These are phyloP conservation scores for Sterrhoptilus dennistouni DNA, from an alignment of 2,113 vertebrate species.

Conservation along the genomic window DNA sequence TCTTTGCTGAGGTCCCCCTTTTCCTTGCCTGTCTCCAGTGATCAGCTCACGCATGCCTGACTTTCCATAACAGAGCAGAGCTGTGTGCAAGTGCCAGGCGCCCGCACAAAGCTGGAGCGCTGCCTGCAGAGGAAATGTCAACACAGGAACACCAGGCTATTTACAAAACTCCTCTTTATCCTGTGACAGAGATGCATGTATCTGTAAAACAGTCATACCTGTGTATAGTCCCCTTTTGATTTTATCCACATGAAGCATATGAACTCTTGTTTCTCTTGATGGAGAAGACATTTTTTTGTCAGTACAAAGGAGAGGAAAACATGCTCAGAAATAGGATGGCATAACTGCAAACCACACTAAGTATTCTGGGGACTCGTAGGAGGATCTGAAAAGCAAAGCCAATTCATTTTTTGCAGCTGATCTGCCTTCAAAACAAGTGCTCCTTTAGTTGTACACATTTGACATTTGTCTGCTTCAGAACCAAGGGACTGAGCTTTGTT, in stretches of 20 bases:
- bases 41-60: conserved; percentile 66
- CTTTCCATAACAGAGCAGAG: conserved; percentile 43
- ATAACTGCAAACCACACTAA: neutral
- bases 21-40: conserved; percentile 40
- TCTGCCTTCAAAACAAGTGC: conserved; percentile 1
- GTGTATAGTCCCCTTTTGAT: neutral
- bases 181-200: neutral
- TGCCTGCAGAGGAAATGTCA: conserved; percentile 30
- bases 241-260: neutral
- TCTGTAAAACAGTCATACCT: neutral
- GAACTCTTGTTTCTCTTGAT: neutral
- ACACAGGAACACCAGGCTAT: neutral
- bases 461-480: neutral
- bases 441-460: neutral
- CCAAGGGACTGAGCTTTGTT: neutral
- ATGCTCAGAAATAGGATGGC: neutral
- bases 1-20: conserved; percentile 18
- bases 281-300: neutral
- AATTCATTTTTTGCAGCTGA: conserved; percentile 21
- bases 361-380: conserved; percentile 32
- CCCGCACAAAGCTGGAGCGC: conserved; percentile 18
- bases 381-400: conserved; percentile 26
- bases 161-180: neutral
- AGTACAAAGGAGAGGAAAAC: neutral
- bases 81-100: conserved; percentile 31